These are phyloP conservation scores for Xestia ashworthii DNA, from an alignment of 2,888 invertebrate genomes.

Conservation along the genomic window DNA sequence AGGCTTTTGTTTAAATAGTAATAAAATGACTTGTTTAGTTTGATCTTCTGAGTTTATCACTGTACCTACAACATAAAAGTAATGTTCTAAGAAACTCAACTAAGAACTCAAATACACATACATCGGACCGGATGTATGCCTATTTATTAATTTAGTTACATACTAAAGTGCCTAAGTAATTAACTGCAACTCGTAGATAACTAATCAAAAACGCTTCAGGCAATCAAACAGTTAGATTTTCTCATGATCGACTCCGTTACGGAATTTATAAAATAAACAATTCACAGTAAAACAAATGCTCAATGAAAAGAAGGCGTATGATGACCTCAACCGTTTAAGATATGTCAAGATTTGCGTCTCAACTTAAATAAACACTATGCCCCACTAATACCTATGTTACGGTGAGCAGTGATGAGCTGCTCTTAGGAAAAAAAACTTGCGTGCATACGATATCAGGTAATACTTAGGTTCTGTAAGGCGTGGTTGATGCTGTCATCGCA, in stretches of 20 bases:
- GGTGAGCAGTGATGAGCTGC: background rate
- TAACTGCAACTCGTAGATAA: background rate
- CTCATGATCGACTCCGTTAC: background rate
- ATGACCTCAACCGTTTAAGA: constrained; percentile 14
- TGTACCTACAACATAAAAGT: background rate
- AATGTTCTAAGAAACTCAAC: constrained; percentile 12
- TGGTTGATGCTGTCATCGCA: background rate
- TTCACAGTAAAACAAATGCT: background rate
- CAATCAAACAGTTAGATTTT: background rate
- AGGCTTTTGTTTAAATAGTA: constrained; percentile 18
- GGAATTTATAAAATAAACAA: background rate
- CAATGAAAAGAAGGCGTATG: constrained; percentile 6
- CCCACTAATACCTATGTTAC: too few relatives aligned
- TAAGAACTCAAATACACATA: background rate
- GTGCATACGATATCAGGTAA: background rate
- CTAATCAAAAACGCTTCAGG: background rate
- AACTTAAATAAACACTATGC: background rate
- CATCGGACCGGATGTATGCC: background rate
- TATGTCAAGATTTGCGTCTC: constrained; percentile 16
- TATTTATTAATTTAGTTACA: constrained; percentile 18
- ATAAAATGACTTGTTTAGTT: constrained; percentile 24
- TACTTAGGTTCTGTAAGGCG: background rate
- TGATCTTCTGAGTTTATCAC: constrained; percentile 12
- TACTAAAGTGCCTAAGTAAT: background rate
- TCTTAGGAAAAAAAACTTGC: constrained; percentile 10